Base-by-base conservation (phyloP, 2,113 vertebrate genomes). In the Microcebus jonahi region DNA sequence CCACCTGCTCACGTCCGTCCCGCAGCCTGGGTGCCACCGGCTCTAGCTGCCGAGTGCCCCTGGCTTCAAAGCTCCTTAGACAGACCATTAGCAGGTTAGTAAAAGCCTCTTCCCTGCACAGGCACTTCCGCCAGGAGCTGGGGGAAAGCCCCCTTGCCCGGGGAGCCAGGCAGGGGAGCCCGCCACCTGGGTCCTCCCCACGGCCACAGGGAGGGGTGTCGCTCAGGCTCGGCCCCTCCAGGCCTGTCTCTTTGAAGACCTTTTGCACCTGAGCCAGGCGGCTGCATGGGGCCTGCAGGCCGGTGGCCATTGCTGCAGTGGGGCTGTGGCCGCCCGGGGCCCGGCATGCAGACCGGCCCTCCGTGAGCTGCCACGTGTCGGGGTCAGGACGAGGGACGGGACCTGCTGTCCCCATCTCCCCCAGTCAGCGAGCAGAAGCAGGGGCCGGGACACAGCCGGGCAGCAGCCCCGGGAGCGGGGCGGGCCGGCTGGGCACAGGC, bases 31-130 rank as follows among this genome's bases (percentile, higher is more conserved):
- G 53, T 2, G n/a, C 45, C 70, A 29, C 92, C 90, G 53, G 61
- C 50, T 92, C 80, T 39, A 31, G 9, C 34, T 3, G 5, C 59
- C 75, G n/a, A 71, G 45, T 81, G 61, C n/a, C 12, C 85, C 68
- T 50, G 76, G 80, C 83, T 68, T 94, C 82, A 75, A 87, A 95
- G 86, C 48, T 90, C 50, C 18, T 59, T 61, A 77, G 57, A 31
- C 55, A 0, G 2, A 75, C 68, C 31, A 31, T 45, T 53, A 61
- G 25, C 12, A 92, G 61, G 81, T 79, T 53, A 87, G 87, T 57
- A 80, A 86, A 76, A 61, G 50, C 83, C 45, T 75, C 55, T 75
- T 20, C 80, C 59, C 70, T 36, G 36, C 67, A 53, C 1, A n/a
- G 34, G 53, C 77, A 53, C 48, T 48, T 48, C 45, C 63, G 73